Conservation (phyloP, 2,113 vertebrate genomes). For the Chunga burmeisteri region DNA sequence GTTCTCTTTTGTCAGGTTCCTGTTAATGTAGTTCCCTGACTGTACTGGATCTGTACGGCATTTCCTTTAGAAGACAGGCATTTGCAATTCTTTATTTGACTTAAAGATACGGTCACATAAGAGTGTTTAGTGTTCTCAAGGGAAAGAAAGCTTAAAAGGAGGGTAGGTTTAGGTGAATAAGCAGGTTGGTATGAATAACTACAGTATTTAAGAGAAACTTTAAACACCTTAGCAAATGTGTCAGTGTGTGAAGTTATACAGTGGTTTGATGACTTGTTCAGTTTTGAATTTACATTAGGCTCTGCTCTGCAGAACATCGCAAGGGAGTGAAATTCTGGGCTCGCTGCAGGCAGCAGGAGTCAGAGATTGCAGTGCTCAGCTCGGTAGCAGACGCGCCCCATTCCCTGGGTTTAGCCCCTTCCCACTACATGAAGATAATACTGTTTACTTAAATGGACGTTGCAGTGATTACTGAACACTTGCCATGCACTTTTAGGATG, state of each 20-base stretch:
- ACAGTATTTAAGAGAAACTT: constrained; percentile 13
- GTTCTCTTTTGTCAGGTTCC: background rate
- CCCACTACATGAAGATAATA: background rate
- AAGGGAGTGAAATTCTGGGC: background rate
- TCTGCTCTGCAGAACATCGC: background rate
- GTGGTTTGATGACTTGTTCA: background rate
- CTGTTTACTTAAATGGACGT: background rate
- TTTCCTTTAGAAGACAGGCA: constrained; percentile 12
- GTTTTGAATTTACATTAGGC: background rate
- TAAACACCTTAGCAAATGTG: constrained; percentile 3
- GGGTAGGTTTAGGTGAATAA: background rate
- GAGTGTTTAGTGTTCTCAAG: constrained; percentile 1
- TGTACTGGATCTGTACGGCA: background rate
- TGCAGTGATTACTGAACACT: background rate
- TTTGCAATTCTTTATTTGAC: constrained; percentile 16
- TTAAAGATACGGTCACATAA: background rate
- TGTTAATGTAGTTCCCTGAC: background rate
- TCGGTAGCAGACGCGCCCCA: background rate
- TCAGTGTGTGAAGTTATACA: background rate
- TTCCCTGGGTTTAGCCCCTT: background rate
- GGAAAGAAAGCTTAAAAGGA: background rate
- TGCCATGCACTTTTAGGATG: background rate
- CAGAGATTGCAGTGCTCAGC: background rate
- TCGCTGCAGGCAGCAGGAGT: background rate
- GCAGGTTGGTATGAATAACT: background rate